phyloP scores from a whole-genome alignment of 2,888 invertebrate genomes.

The Argyresthia albistria region DNA sequence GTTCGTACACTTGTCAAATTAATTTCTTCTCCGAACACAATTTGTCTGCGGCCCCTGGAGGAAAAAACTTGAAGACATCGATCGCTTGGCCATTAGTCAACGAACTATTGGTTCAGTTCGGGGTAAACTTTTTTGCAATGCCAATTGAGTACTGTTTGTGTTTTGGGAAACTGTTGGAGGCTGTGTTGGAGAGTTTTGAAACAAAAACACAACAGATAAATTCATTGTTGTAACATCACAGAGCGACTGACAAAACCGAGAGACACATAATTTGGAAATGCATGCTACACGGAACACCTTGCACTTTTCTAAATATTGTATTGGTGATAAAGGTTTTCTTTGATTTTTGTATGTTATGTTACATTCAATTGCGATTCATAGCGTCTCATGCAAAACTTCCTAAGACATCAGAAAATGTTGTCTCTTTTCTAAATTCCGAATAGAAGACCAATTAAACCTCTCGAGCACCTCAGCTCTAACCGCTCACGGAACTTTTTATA shows the following conservation, averaged over 20 bases:
- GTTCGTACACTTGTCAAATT: constrained; percentile 58
- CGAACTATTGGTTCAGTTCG: background rate
- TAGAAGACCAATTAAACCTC: constrained; percentile 1
- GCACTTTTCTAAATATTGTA: too few species aligned
- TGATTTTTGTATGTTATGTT: too few species aligned
- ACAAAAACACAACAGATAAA: too few species aligned
- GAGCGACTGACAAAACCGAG: too few species aligned
- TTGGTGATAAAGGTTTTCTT: too few species aligned
- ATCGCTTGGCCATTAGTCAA: constrained; percentile 51
- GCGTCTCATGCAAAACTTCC: background rate
- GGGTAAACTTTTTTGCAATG: background rate
- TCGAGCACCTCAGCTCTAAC: background rate
- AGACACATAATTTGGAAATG: too few species aligned
- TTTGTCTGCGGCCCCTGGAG: constrained; percentile 45
- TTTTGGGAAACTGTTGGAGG: background rate
- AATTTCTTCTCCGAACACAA: constrained; percentile 68
- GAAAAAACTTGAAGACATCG: constrained; percentile 54
- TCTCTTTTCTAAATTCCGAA: background rate
- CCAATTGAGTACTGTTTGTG: background rate
- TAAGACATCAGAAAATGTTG: background rate
- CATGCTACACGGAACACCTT: too few species aligned
- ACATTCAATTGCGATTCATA: too few species aligned
- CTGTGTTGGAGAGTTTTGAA: too few species aligned
- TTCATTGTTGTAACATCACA: too few species aligned
- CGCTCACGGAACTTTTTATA: constrained; percentile 41